Percentiles rank a stretch among this genome's conserved stretches.
Conservation (phyloP, 1,140 invertebrate species). For the Calliopsis andreniformis region DNA sequence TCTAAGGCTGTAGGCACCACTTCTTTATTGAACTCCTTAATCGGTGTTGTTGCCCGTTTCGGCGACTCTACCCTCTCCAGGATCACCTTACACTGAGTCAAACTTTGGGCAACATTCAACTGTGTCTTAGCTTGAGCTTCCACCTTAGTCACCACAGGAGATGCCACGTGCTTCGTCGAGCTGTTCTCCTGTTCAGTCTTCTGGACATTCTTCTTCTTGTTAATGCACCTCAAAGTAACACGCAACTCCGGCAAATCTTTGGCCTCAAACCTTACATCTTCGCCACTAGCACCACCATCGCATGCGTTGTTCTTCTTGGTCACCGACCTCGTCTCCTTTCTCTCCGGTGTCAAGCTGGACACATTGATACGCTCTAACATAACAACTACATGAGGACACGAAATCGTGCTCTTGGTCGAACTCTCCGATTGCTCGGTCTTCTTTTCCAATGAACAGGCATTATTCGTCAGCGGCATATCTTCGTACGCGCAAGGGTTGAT, state of each 20-base stretch:
- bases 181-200: constrained; percentile 2
- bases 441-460: not conserved
- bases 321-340: not conserved
- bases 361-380: constrained; percentile 32
- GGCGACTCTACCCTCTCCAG: not conserved
- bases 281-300: not conserved
- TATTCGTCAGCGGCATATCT: too few species aligned
- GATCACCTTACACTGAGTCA: not conserved
- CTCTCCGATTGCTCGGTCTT: not conserved
- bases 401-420: not conserved
- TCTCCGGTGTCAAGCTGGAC: not conserved
- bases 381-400: constrained; percentile 18
- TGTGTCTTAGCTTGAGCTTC: too few species aligned
- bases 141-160: not conserved
- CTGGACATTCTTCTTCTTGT: not conserved
- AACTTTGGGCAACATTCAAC: too few species aligned
- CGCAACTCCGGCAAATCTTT: not conserved
- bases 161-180: not conserved
- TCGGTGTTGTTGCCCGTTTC: not conserved
- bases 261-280: not conserved
- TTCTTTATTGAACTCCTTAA: constrained; percentile 24
- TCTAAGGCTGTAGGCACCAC: constrained; percentile 47
- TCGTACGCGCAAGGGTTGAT: not conserved
- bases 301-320: not conserved
- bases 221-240: not conserved